phyloP scores from a whole-genome alignment of 2,888 invertebrate genomes.

The Pemphredon lugubris region DNA sequence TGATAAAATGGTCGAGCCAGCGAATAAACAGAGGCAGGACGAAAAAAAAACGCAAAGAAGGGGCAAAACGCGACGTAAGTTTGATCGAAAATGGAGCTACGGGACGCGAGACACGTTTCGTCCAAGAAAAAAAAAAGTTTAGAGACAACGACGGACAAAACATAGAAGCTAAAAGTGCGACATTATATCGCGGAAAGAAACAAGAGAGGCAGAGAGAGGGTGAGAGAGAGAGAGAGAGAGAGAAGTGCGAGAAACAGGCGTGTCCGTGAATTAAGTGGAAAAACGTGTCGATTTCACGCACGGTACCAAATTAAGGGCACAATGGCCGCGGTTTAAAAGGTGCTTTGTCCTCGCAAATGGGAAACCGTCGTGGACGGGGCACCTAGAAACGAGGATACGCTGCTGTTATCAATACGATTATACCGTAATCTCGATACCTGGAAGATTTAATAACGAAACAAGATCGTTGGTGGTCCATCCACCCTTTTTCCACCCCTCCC shows the following conservation, averaged over 20 bases:
- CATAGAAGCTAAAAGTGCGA: no score
- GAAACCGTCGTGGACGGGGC: slow-evolving; percentile 54
- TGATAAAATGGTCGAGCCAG: no score
- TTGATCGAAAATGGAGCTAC: no score
- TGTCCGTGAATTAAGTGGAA: slow-evolving; percentile 69
- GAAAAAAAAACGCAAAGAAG: no score
- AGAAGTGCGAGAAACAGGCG: slow-evolving; percentile 47
- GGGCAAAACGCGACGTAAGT: no score
- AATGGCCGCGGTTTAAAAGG: slow-evolving; percentile 69
- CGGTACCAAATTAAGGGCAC: slow-evolving; percentile 65
- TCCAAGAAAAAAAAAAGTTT: no score
- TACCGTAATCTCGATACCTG: slow-evolving; percentile 50
- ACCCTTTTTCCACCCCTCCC: neutral
- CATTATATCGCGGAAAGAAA: no score
- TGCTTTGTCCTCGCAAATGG: slow-evolving; percentile 66
- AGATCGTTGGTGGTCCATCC: slow-evolving; percentile 60
- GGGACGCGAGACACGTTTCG: no score
- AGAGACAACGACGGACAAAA: no score
- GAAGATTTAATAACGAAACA: slow-evolving; percentile 63
- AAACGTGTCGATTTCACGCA: slow-evolving; percentile 72
- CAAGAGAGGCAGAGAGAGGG: slow-evolving; percentile 1
- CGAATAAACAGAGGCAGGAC: no score
- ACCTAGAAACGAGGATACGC: slow-evolving; percentile 38
- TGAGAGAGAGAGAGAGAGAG: slow-evolving; percentile 6
- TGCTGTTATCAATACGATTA: slow-evolving; percentile 53